phyloP scores from a whole-genome alignment of 37 sponge, comb jelly and placozoan species.

The Agelas oroides region DNA sequence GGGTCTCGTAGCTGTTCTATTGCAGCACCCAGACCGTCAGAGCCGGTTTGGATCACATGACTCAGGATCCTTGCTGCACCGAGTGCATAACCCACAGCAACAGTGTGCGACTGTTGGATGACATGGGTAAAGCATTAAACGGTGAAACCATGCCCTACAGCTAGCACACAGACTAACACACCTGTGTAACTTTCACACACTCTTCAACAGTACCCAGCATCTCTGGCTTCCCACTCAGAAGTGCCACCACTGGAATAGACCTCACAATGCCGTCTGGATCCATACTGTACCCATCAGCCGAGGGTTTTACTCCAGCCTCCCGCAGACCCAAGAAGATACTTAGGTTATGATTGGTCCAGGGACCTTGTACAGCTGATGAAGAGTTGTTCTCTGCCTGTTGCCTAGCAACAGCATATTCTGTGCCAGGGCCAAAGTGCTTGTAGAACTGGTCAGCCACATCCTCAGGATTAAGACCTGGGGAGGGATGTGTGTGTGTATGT shows the following conservation, averaged over 20 bases:
- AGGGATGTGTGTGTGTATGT: background rate
- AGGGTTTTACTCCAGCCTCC: slow-evolving; percentile 21
- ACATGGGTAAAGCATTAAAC: too few relatives aligned
- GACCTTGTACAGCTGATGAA: slow-evolving; percentile 20
- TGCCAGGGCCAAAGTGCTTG: slow-evolving; percentile 57
- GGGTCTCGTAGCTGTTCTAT: background rate
- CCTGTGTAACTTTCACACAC: slow-evolving; percentile 42
- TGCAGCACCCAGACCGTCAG: background rate
- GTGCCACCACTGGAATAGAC: slow-evolving; percentile 26
- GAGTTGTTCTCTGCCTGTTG: background rate
- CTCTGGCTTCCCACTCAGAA: slow-evolving; percentile 24
- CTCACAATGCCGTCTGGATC: slow-evolving; percentile 53
- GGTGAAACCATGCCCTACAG: background rate
- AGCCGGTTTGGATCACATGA: slow-evolving; percentile 17
- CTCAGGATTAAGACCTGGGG: slow-evolving; percentile 14
- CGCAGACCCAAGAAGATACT: slow-evolving; percentile 40
- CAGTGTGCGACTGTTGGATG: slow-evolving; percentile 6
- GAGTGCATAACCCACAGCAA: slow-evolving; percentile 23
- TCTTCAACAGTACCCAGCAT: slow-evolving; percentile 3
- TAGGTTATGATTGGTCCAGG: slow-evolving; percentile 55
- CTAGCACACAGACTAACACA: slow-evolving; percentile 2
- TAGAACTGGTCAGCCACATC: slow-evolving; percentile 20
- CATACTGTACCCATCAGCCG: slow-evolving; percentile 11
- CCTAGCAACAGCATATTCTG: slow-evolving; percentile 29
- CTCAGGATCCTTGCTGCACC: slow-evolving; percentile 12